These are phyloP conservation scores for Champsocephalus gunnari DNA, from an alignment of 2,797 vertebrate species.

Conservation along the genomic window DNA sequence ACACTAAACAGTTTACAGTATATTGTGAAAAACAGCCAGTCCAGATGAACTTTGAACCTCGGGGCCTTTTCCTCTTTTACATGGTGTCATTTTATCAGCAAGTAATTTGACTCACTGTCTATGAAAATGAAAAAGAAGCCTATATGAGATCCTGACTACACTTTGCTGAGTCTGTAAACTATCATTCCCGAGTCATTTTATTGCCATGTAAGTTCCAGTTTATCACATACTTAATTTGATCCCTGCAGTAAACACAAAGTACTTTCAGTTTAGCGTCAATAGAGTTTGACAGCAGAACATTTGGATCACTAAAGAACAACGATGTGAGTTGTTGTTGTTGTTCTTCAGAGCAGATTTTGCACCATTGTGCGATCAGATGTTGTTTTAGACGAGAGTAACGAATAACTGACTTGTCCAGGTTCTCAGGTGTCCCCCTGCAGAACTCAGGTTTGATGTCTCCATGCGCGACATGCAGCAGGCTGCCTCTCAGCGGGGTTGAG, in stretches of 20 bases:
- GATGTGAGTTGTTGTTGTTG: background rate
- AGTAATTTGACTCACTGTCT: background rate
- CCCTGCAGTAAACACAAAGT: background rate
- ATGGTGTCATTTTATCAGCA: background rate
- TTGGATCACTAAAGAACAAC: background rate
- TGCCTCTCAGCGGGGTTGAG: slow-evolving; percentile 81
- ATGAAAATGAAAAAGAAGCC: background rate
- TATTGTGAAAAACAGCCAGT: background rate
- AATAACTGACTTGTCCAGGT: slow-evolving; percentile 79
- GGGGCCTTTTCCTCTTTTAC: background rate
- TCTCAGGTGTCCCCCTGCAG: slow-evolving; percentile 76
- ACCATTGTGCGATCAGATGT: too few relatives aligned
- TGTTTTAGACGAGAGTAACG: background rate
- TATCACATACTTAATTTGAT: background rate
- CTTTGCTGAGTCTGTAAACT: background rate
- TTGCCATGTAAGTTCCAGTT: background rate
- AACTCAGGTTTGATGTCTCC: slow-evolving; percentile 76
- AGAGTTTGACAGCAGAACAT: background rate
- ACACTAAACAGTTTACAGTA: background rate
- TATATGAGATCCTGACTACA: background rate
- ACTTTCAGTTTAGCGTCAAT: background rate
- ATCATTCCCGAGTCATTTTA: background rate
- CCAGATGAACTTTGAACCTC: background rate
- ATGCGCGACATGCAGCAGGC: slow-evolving; percentile 79
- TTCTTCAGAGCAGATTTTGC: too few relatives aligned